Evolutionary conservation across 2,797 vertebrate species (phyloP).

Genomic region (Macropus fuliginosus): DNA sequence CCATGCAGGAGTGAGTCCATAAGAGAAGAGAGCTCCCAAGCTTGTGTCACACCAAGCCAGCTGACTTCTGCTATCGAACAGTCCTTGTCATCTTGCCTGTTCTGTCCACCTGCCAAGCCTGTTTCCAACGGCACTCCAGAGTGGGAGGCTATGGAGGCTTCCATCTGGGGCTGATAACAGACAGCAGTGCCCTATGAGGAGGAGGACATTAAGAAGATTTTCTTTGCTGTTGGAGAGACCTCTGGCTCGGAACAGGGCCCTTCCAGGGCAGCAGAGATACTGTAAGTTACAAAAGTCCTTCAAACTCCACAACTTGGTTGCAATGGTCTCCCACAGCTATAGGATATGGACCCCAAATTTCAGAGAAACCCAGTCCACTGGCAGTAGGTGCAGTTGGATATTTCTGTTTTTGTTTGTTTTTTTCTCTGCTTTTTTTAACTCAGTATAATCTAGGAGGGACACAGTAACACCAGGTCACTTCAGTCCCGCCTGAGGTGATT

Average conservation of each 20-base stretch:
- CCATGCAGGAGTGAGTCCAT: neutral
- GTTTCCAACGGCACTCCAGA: neutral
- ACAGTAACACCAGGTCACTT: neutral
- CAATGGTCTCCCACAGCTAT: fast-evolving
- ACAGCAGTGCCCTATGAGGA: neutral
- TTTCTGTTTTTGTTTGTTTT: neutral
- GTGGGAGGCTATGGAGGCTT: conserved; percentile 20
- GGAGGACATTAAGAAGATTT: conserved; percentile 64
- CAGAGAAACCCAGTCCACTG: neutral
- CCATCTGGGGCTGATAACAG: conserved; percentile 59
- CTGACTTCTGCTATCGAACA: conserved; percentile 1
- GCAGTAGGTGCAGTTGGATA: neutral
- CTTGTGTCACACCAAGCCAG: neutral
- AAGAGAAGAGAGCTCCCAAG: neutral
- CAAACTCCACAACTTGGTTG: conserved; percentile 5
- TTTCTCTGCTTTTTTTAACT: neutral
- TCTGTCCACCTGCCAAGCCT: conserved; percentile 55
- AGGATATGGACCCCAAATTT: fast-evolving
- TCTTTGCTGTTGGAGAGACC: conserved; percentile 60
- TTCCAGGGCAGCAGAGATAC: conserved; percentile 39
- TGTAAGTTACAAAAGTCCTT: conserved; percentile 71
- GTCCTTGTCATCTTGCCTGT: conserved; percentile 20
- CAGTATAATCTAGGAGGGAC: neutral
- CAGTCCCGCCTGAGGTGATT: neutral
- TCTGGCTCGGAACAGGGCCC: conserved; percentile 27